Evolutionary conservation across 2,888 invertebrate genomes (phyloP).

Genomic region (Mimas tiliae): DNA sequence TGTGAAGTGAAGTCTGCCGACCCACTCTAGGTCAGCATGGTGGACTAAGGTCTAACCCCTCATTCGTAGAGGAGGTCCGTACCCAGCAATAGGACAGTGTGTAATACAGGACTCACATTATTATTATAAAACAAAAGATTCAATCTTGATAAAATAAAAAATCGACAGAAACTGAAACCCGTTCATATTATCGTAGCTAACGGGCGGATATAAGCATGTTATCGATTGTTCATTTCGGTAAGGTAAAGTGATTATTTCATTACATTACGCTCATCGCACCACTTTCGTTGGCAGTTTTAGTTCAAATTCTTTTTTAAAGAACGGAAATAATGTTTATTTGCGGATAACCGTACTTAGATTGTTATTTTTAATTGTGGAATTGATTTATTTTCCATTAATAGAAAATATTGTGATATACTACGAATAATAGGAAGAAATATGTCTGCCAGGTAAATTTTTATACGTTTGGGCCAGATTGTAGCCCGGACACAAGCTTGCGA

Average conservation of each 20-base stretch:
- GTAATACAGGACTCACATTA: no score
- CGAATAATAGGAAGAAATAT: neutral
- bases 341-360: neutral
- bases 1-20: no score
- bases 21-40: no score
- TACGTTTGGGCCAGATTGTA: no score
- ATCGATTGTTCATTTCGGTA: slow-evolving; percentile 25
- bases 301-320: neutral
- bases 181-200: neutral
- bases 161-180: neutral
- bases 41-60: no score
- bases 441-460: no score
- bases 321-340: neutral
- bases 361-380: neutral
- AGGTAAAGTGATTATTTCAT: slow-evolving; percentile 26
- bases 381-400: neutral
- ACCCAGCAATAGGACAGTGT: no score
- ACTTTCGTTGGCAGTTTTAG: neutral
- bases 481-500: no score
- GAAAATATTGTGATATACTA: neutral
- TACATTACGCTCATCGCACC: slow-evolving; percentile 13
- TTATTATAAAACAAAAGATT: no score
- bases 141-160: no score
- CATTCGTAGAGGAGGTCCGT: no score
- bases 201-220: neutral